Percentiles rank a stretch among this genome's conserved stretches.
Evolutionary conservation across 2,888 invertebrate species (phyloP).

Genomic region (Dasypogon diadema): DNA sequence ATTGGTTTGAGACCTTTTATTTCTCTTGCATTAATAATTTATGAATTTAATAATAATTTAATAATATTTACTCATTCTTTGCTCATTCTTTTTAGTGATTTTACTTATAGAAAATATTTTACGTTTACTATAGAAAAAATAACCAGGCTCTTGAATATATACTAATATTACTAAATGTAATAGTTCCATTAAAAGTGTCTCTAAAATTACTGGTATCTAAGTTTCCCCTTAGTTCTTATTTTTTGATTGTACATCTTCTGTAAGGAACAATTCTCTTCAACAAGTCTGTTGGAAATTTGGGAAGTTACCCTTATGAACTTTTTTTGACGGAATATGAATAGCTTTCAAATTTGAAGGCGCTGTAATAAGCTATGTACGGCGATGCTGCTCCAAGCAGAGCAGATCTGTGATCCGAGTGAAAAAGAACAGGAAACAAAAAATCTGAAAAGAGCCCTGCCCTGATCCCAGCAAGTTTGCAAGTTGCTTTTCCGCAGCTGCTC

Average conservation of each 20-base stretch:
- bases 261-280: neutral
- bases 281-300: neutral
- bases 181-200: neutral
- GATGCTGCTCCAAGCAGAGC: too few species aligned
- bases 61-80: neutral
- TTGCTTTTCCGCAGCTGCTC: too few species aligned
- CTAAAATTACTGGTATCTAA: neutral
- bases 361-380: too few species aligned
- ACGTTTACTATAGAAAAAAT: neutral
- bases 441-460: too few species aligned
- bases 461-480: too few species aligned
- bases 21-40: neutral
- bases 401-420: too few species aligned
- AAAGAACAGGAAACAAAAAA: too few species aligned
- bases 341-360: constrained; percentile 16
- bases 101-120: neutral
- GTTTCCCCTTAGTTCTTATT: neutral
- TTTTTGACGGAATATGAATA: neutral
- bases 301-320: neutral
- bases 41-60: too few species aligned
- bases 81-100: neutral
- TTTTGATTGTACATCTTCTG: neutral
- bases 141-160: neutral
- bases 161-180: neutral
- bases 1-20: neutral